Evolutionary conservation across 2,113 vertebrate species (phyloP).

Genomic region (Phaethornis superciliosus): DNA sequence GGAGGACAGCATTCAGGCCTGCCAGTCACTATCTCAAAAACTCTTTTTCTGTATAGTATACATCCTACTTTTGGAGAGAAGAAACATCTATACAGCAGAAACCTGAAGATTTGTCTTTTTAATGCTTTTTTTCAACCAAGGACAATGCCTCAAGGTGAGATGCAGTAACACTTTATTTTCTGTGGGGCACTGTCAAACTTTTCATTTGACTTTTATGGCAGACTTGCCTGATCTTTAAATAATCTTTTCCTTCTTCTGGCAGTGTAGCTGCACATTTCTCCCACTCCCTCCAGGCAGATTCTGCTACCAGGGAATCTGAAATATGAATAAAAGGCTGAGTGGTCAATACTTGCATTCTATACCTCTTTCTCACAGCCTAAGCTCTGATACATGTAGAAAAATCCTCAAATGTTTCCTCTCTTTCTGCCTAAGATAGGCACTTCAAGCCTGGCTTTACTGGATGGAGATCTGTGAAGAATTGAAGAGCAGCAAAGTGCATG

Average conservation of each 20-base stretch:
- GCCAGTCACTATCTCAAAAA: neutral
- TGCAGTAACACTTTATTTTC: neutral
- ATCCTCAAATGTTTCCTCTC: neutral
- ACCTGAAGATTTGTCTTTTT: neutral
- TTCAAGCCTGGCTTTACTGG: neutral
- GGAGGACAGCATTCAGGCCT: neutral
- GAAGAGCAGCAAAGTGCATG: neutral
- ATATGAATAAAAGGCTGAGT: neutral
- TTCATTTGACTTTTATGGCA: neutral
- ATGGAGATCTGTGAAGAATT: neutral
- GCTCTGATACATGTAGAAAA: neutral
- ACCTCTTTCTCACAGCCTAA: neutral
- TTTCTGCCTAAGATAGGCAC: neutral
- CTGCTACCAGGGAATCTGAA: neutral
- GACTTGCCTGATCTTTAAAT: neutral
- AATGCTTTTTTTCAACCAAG: neutral
- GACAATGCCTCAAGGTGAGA: neutral
- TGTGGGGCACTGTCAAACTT: neutral
- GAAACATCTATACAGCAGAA: neutral
- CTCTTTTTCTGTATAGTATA: fast-evolving
- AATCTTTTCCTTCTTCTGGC: neutral
- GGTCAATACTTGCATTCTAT: neutral
- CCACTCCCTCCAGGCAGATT: neutral
- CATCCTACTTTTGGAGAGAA: neutral
- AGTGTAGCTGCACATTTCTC: neutral